Evolutionary conservation across 30 jellyfish, hydroid and myxozoan species (phyloP).

Genomic region (Catostylus mosaicus): DNA sequence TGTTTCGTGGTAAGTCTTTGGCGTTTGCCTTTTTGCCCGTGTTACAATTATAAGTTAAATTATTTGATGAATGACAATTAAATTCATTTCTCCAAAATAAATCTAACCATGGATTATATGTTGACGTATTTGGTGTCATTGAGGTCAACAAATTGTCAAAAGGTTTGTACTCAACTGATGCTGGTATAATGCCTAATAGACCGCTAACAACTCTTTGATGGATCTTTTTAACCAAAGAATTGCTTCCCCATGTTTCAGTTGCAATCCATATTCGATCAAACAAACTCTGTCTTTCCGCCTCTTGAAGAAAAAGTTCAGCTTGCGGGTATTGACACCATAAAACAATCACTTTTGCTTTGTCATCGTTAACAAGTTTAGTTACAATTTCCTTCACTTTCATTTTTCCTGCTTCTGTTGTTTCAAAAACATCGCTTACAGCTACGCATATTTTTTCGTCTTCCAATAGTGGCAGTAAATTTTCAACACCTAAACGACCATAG

Average conservation of each 20-base stretch:
- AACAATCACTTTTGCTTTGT: constrained; percentile 76
- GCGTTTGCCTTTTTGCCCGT: constrained; percentile 11
- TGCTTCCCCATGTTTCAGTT: constrained; percentile 95
- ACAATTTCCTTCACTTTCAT: constrained; percentile 58
- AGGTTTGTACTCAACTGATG: constrained; percentile 72
- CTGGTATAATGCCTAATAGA: constrained; percentile 92
- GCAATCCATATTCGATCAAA: constrained; percentile 96
- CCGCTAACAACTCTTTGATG: constrained; percentile 92
- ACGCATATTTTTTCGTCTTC: constrained; percentile 80
- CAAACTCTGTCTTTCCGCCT: constrained; percentile 67
- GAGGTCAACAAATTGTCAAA: constrained; percentile 52
- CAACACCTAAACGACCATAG: constrained; percentile 94
- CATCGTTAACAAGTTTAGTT: constrained; percentile 50
- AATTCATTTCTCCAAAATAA: constrained; percentile 71
- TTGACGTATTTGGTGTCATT: constrained; percentile 65
- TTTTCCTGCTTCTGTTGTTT: constrained; percentile 68
- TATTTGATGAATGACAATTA: constrained; percentile 27
- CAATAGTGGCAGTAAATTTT: constrained; percentile 77
- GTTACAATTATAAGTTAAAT: constrained; percentile 52
- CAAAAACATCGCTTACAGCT: constrained; percentile 84
- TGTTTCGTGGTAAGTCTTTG: constrained; percentile 70
- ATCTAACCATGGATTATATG: constrained; percentile 90
- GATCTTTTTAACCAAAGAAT: constrained; percentile 50
- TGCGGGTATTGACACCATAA: constrained; percentile 98
- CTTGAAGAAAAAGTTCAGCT: constrained; percentile 77